Conservation (phyloP, 2,888 invertebrate species). For the Steromphala cineraria region DNA sequence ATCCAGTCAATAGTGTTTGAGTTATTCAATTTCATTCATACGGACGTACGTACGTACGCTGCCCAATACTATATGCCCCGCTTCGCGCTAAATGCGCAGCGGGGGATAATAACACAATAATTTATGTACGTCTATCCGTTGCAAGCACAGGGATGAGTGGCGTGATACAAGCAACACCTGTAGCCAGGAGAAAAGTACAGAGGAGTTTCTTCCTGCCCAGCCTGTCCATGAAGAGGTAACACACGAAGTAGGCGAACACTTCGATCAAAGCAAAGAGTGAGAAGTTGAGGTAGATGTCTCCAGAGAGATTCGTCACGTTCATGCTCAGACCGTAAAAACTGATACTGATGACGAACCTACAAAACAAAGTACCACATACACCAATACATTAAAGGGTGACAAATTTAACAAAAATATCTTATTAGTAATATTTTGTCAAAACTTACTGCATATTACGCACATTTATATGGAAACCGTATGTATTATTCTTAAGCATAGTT, state of each 20-base stretch:
- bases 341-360: slow-evolving; percentile 86
- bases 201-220: slow-evolving; percentile 84
- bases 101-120: background rate
- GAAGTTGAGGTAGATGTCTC: slow-evolving; percentile 85
- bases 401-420: too few species aligned
- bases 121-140: background rate
- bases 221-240: slow-evolving; percentile 80
- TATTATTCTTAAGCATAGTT: too few species aligned
- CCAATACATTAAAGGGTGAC: too few species aligned
- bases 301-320: slow-evolving; percentile 84
- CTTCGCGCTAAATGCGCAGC: too few species aligned
- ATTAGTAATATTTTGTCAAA: too few species aligned
- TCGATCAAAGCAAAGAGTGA: slow-evolving; percentile 85
- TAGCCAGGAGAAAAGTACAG: slow-evolving; percentile 77
- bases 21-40: too few species aligned
- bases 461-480: too few species aligned
- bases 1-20: too few species aligned
- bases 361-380: background rate
- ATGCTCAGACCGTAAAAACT: slow-evolving; percentile 87
- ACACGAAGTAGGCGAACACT: slow-evolving; percentile 83
- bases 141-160: slow-evolving; percentile 43
- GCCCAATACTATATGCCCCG: too few species aligned
- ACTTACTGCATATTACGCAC: too few species aligned
- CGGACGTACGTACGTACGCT: too few species aligned
- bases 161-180: slow-evolving; percentile 44